Evolutionary conservation across 2,113 vertebrate genomes (phyloP).

Genomic region (Rostratula benghalensis): DNA sequence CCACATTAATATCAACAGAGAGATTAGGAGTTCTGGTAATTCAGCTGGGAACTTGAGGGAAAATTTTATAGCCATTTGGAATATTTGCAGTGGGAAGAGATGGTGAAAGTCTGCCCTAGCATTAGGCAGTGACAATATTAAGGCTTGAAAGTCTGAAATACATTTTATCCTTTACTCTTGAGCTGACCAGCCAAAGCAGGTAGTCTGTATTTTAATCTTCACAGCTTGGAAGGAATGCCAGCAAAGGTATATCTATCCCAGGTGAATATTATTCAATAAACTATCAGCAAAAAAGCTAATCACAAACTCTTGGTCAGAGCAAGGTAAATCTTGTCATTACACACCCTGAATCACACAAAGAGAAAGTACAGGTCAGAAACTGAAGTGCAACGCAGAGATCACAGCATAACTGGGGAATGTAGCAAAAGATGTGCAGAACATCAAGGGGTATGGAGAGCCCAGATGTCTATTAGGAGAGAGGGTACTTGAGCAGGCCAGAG

Average conservation of each 20-base stretch:
- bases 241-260: neutral
- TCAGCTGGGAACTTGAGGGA: neutral
- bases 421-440: neutral
- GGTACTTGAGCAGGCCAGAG: neutral
- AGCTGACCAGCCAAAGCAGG: neutral
- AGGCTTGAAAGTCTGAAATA: neutral
- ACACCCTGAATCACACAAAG: neutral
- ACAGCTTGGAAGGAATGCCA: neutral
- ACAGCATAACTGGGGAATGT: neutral
- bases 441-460: neutral
- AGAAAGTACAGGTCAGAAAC: neutral
- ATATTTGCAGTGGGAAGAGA: neutral
- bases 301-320: neutral
- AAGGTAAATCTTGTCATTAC: neutral
- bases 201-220: neutral
- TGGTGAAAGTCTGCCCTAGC: neutral
- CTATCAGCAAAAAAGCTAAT: neutral
- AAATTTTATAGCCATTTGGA: neutral
- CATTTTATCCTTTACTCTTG: neutral
- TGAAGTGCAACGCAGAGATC: neutral
- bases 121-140: neutral
- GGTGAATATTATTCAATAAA: neutral
- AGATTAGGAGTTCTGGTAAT: neutral
- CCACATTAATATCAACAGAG: conserved; percentile 28
- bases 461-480: neutral